Conservation (phyloP, 2,113 vertebrate species). For the Dicentrarchus labrax region DNA sequence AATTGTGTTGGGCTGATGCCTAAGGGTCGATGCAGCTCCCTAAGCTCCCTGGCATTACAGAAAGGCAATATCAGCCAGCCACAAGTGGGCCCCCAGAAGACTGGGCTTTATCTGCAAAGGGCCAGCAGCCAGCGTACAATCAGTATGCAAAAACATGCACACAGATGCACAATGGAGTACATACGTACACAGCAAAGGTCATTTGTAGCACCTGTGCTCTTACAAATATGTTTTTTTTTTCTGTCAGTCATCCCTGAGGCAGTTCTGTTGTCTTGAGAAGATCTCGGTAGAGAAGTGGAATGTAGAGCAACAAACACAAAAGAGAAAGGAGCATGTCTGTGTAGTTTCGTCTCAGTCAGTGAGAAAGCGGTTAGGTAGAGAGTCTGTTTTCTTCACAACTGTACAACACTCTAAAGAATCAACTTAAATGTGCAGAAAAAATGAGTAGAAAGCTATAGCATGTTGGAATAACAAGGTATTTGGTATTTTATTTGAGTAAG, state of each 20-base stretch:
- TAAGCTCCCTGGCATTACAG: slow-evolving; percentile 73
- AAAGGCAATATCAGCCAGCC: slow-evolving; percentile 76
- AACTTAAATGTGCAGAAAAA: slow-evolving; percentile 17
- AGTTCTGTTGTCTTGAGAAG: slow-evolving; percentile 53
- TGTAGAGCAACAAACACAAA: slow-evolving; percentile 18
- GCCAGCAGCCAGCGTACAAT: slow-evolving; percentile 80
- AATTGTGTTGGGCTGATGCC: slow-evolving; percentile 82
- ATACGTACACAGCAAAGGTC: slow-evolving; percentile 70
- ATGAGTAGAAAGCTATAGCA: background rate
- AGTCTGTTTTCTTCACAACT: slow-evolving; percentile 23
- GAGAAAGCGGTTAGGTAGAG: slow-evolving; percentile 30
- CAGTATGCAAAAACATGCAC: slow-evolving; percentile 73
- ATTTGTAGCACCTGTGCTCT: slow-evolving; percentile 73
- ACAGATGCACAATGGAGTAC: slow-evolving; percentile 72
- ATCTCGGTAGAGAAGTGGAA: slow-evolving; percentile 14
- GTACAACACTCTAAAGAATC: slow-evolving; percentile 28
- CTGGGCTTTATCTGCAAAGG: slow-evolving; percentile 84
- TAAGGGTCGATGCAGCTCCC: slow-evolving; percentile 66
- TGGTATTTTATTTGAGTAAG: slow-evolving; percentile 31
- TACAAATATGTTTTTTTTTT: slow-evolving; percentile 63
- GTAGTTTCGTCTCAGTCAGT: slow-evolving; percentile 26
- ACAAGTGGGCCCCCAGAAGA: slow-evolving; percentile 79
- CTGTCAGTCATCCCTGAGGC: slow-evolving; percentile 66
- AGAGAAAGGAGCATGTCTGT: slow-evolving; percentile 25
- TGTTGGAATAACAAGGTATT: slow-evolving; percentile 28